Conservation (phyloP, 2,888 invertebrate species). For the Heteromyza rotundicornis region DNA sequence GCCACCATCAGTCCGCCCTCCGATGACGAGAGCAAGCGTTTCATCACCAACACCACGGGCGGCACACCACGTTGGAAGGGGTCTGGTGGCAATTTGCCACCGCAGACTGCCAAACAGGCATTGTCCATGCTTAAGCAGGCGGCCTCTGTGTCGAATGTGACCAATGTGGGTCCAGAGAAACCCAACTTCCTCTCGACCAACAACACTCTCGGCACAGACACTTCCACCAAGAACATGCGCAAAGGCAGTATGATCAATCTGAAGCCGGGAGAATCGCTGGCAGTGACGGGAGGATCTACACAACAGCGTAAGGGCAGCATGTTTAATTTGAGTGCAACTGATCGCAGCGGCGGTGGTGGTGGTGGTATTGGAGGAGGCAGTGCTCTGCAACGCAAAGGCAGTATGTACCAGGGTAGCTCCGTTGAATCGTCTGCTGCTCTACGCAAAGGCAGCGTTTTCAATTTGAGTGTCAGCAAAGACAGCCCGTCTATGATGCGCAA, state of each 20-base stretch:
- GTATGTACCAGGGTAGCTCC: conserved; percentile 26
- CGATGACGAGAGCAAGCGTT: conserved; percentile 63
- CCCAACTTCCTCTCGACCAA: background rate
- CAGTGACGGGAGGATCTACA: background rate
- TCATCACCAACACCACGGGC: conserved; percentile 14
- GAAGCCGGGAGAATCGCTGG: conserved; percentile 20
- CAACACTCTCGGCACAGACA: conserved; percentile 25
- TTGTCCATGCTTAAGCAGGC: conserved; percentile 57
- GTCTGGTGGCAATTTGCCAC: conserved; percentile 51
- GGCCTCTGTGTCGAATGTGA: conserved; percentile 56
- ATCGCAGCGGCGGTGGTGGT: background rate
- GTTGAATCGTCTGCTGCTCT: conserved; percentile 16
- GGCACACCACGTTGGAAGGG: conserved; percentile 57
- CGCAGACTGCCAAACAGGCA: conserved; percentile 53
- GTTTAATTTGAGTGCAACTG: conserved; percentile 35
- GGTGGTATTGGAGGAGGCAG: background rate
- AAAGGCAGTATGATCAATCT: conserved; percentile 52
- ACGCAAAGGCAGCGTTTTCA: conserved; percentile 47
- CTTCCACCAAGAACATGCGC: conserved; percentile 38
- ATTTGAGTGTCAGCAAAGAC: conserved; percentile 26
- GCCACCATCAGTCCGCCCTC: conserved; percentile 67
- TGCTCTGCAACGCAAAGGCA: conserved; percentile 34
- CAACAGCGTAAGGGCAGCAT: conserved; percentile 47
- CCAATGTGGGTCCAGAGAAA: conserved; percentile 39
- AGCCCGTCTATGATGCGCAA: conserved; percentile 42